Evolutionary conservation across 1,140 invertebrate species (phyloP).

Genomic region (Panonychus citri): DNA sequence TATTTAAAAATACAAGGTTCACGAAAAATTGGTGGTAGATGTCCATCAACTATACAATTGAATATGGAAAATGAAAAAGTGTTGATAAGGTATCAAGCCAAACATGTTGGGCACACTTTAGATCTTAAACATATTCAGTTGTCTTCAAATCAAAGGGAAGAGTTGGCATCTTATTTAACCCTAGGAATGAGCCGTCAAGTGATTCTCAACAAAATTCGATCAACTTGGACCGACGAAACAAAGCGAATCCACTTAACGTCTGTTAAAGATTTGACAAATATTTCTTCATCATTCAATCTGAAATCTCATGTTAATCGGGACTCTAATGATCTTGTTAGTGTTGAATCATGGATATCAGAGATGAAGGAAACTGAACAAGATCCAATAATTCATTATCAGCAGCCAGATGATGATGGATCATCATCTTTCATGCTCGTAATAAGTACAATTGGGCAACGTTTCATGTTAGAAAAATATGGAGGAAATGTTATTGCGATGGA

Average conservation of each 20-base stretch:
- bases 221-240: neutral
- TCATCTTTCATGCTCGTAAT: conserved; percentile 4
- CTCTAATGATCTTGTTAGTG: conserved; percentile 1
- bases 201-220: neutral
- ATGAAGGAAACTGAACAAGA: neutral
- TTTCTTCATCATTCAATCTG: neutral
- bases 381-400: conserved; percentile 4
- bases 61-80: neutral
- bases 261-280: neutral
- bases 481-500: conserved; percentile 8
- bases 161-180: neutral
- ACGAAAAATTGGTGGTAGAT: neutral
- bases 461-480: conserved; percentile 7
- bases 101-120: neutral
- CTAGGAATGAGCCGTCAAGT: neutral
- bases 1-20: neutral
- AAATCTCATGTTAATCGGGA: neutral
- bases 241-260: neutral
- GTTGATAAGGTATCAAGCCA: neutral
- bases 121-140: neutral
- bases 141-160: neutral
- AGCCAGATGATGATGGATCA: neutral
- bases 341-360: neutral
- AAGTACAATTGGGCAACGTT: neutral
- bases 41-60: neutral